phyloP scores from a whole-genome alignment of 2,797 vertebrate genomes.

The Acestrorhynchus altus region DNA sequence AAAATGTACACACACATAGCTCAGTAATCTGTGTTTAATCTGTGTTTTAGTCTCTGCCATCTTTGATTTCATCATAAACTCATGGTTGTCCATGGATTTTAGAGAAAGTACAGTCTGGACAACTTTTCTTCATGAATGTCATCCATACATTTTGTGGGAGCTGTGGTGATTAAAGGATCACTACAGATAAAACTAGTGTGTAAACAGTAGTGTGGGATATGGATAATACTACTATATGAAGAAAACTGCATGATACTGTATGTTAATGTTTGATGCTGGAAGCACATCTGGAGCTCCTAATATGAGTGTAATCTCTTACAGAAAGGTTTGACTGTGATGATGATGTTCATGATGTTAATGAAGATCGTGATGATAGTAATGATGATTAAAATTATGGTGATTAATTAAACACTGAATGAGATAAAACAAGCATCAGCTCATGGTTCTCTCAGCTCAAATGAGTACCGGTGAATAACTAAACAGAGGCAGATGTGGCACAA shows the following conservation, averaged over 20 bases:
- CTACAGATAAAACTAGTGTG: no score
- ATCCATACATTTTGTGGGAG: no score
- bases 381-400: neutral
- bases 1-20: no score
- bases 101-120: no score
- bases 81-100: no score
- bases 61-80: no score
- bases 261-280: neutral
- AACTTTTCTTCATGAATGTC: no score
- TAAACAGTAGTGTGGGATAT: no score
- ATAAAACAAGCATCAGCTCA: neutral
- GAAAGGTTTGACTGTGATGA: neutral
- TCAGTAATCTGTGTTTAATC: no score
- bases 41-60: no score
- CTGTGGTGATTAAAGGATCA: no score
- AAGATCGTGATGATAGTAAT: neutral
- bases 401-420: constrained; percentile 3
- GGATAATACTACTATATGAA: no score
- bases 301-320: neutral
- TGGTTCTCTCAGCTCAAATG: constrained; percentile 9
- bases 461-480: constrained; percentile 45
- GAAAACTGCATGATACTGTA: neutral
- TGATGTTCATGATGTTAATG: neutral
- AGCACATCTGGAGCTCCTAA: neutral
- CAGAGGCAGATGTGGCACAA: constrained; percentile 21